phyloP scores from a whole-genome alignment of 2,797 vertebrate species.

The Phalloptychus januarius region DNA sequence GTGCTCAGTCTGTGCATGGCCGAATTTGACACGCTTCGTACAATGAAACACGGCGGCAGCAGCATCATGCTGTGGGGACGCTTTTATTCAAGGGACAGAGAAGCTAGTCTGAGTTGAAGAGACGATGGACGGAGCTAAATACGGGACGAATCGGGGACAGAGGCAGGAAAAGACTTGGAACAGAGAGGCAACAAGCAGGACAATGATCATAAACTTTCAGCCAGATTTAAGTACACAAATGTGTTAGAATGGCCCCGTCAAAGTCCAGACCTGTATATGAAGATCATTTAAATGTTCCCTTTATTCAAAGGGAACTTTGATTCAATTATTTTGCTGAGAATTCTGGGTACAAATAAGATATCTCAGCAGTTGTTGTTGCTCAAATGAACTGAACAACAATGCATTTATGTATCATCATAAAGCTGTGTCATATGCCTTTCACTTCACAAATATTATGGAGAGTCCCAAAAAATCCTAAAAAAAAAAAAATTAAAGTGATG shows the following conservation, averaged over 20 bases:
- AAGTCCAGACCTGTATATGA: too few species aligned
- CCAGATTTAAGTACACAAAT: not conserved
- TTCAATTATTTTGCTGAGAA: too few species aligned
- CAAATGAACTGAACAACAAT: not conserved
- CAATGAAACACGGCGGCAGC: not conserved
- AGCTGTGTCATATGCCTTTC: not conserved
- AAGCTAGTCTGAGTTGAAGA: not conserved
- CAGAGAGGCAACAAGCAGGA: not conserved
- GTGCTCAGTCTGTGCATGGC: not conserved
- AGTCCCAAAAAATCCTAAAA: not conserved
- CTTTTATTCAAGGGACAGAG: too few species aligned
- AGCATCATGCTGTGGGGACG: not conserved
- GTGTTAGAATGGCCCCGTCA: too few species aligned
- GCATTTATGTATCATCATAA: not conserved
- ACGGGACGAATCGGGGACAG: not conserved
- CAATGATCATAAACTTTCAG: not conserved
- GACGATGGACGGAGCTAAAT: not conserved
- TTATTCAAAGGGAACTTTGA: too few species aligned
- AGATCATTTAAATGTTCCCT: too few species aligned
- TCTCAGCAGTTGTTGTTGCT: not conserved
- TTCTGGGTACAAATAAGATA: too few species aligned
- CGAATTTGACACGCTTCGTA: not conserved
- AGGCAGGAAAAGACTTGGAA: not conserved
- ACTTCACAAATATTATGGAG: not conserved
- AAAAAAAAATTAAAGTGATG: not conserved